Evolutionary conservation across 2,888 invertebrate genomes (phyloP).

Genomic region (Geotrupes spiniger): DNA sequence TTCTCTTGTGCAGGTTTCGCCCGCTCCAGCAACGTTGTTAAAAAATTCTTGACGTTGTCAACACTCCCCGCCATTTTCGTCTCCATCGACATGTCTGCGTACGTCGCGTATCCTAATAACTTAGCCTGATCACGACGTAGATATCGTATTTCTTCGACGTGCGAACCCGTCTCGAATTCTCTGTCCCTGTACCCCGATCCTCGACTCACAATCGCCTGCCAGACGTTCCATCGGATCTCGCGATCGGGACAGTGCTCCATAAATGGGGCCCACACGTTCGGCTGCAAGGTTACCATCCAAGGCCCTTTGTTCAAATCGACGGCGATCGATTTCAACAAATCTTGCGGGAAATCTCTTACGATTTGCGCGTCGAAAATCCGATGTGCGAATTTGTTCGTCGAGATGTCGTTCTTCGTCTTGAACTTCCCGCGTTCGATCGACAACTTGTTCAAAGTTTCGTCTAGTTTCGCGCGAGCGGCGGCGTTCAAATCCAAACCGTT

Average conservation of each 20-base stretch:
- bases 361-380: conserved; percentile 63
- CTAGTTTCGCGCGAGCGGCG: conserved; percentile 55
- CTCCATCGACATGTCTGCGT: conserved; percentile 85
- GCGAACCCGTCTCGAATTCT: conserved; percentile 66
- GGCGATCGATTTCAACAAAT: conserved; percentile 65
- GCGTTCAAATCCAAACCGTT: conserved; percentile 73
- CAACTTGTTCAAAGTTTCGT: conserved; percentile 55
- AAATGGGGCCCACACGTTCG: conserved; percentile 69
- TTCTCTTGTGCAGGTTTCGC: conserved; percentile 73
- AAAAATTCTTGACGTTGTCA: conserved; percentile 68
- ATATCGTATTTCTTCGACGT: conserved; percentile 75
- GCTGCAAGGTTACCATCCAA: conserved; percentile 78
- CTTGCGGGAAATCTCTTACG: conserved; percentile 72
- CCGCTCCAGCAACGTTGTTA: conserved; percentile 64
- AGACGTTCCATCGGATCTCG: conserved; percentile 75
- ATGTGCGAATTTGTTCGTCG: conserved; percentile 66
- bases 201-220: conserved; percentile 74
- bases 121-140: conserved; percentile 69
- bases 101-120: conserved; percentile 75
- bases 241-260: conserved; percentile 83
- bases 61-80: conserved; percentile 88
- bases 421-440: conserved; percentile 61
- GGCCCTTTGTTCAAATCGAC: conserved; percentile 69
- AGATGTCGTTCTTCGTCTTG: conserved; percentile 63
- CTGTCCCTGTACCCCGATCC: conserved; percentile 66